A percentile compares a stretch with the other conserved stretches of the same genome.
Conservation (phyloP, 2,113 vertebrate genomes). For the Morone saxatilis region DNA sequence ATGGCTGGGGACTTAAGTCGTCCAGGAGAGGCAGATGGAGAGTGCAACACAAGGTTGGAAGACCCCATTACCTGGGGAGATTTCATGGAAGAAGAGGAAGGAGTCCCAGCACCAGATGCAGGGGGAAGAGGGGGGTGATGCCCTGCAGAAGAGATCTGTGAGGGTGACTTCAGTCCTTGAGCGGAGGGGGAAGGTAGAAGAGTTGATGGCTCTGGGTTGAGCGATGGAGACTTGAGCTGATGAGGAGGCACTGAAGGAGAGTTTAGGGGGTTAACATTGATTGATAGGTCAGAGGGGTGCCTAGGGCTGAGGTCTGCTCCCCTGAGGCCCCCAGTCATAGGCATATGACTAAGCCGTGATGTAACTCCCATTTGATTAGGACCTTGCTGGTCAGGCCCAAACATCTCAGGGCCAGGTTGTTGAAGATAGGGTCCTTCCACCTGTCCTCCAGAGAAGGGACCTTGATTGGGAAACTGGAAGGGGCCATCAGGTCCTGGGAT, state of each 20-base stretch:
- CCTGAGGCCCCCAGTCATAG: slow-evolving; percentile 84
- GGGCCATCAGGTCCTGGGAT: slow-evolving; percentile 85
- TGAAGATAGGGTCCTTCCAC: slow-evolving; percentile 87
- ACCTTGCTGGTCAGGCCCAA: slow-evolving; percentile 88
- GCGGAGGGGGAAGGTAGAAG: slow-evolving; percentile 92
- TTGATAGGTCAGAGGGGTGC: slow-evolving; percentile 91
- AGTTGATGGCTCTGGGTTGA: slow-evolving; percentile 92
- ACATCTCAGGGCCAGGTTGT: slow-evolving; percentile 89
- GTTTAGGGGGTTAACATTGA: slow-evolving; percentile 90
- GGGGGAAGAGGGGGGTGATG: slow-evolving; percentile 85
- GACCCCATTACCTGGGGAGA: slow-evolving; percentile 93
- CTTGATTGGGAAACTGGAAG: slow-evolving; percentile 87
- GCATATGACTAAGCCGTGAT: slow-evolving; percentile 93
- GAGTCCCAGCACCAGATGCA: slow-evolving; percentile 85
- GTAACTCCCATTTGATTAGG: slow-evolving; percentile 85
- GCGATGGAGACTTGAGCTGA: slow-evolving; percentile 93
- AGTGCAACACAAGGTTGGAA: slow-evolving; percentile 90
- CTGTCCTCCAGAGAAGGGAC: slow-evolving; percentile 88
- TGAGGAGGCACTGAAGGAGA: slow-evolving; percentile 90
- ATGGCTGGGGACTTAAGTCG: slow-evolving; percentile 93
- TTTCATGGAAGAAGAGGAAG: slow-evolving; percentile 87
- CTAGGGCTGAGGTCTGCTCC: slow-evolving; percentile 83
- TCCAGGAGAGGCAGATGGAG: slow-evolving; percentile 92
- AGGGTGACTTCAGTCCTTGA: slow-evolving; percentile 93
- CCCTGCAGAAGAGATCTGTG: slow-evolving; percentile 88